Evolutionary conservation across 1,140 invertebrate species (phyloP), one percentile per base, ranked within the genome.

Genomic region (Eueides isabella): DNA sequence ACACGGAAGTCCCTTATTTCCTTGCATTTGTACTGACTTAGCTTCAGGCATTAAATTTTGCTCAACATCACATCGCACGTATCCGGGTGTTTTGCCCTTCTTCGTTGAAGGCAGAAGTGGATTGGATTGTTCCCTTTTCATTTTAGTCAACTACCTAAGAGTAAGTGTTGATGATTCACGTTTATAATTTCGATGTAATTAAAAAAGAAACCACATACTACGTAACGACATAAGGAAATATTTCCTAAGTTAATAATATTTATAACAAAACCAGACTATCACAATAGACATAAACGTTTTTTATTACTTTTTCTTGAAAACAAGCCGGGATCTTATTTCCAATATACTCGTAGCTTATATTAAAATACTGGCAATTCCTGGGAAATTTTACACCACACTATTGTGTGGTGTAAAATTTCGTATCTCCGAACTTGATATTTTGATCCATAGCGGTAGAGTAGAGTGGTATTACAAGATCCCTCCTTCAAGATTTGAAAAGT

Each of bases 1-100:
- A 84, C 61, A 38, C 41, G 82, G 89, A 91, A 89, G 87, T 85
- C 80, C 85, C 87, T 91, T 85, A 86, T 91, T 91, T 91, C 86
- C 87, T 82, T 88, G 76, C 79, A 87, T 85, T 90, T 87, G 83
- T 85, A 85, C 87, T 82, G 73, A 76, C 78, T 70, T 78, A 84
- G 75, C 79, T 85, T 80, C 73, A 83, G 82, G 83, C 69, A 72
- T 90, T 85, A 89, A 86, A 88, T 89, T 91, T 87, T 88, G 80
- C 85, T 82, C 79, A 79, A 82, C 73, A 75, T 80, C 75, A 79
- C 61, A 68, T 72, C 65, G 41, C 38, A 61, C 66, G 67, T 69
- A 62, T 67, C 55, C 72, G 61, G 55, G 29, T 67, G 31, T 68
- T 31, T 64, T 33, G 44, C 35, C 35, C 44, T 68, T 68, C 55